Percentiles rank a stretch among this genome's conserved stretches.
phyloP scores from a whole-genome alignment of 2,113 vertebrate species.

The Colius striatus region DNA sequence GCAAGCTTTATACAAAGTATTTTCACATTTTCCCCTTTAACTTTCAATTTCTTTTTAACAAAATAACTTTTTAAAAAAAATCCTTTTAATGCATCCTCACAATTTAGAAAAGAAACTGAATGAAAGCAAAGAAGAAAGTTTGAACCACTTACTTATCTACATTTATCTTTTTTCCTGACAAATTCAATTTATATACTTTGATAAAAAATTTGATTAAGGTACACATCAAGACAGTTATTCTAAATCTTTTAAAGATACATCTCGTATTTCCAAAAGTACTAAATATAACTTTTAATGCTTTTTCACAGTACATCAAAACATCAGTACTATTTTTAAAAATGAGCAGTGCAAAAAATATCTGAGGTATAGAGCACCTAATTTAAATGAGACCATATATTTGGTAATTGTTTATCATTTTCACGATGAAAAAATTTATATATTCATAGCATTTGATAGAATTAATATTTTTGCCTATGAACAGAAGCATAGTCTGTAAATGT shows the following conservation, averaged over 20 bases:
- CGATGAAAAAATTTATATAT: neutral
- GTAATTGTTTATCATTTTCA: neutral
- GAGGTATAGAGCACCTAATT: fast-evolving
- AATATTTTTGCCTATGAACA: neutral
- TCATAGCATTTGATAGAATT: neutral
- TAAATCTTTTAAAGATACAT: neutral
- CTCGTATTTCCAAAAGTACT: neutral
- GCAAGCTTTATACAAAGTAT: neutral
- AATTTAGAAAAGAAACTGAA: neutral
- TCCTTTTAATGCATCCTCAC: neutral
- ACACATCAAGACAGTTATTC: neutral
- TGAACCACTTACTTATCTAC: neutral
- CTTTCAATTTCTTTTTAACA: neutral
- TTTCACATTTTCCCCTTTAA: neutral
- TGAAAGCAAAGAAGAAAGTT: neutral
- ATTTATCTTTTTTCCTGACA: neutral
- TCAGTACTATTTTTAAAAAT: neutral
- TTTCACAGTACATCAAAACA: neutral
- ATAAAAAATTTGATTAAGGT: neutral
- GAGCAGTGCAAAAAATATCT: neutral
- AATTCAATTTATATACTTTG: neutral
- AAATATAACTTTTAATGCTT: neutral
- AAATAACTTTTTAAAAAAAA: neutral
- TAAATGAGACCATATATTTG: too few relatives aligned
- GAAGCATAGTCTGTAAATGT: neutral